phyloP scores from a whole-genome alignment of 1,140 invertebrate genomes.

The Phymorhynchus buccinoides region DNA sequence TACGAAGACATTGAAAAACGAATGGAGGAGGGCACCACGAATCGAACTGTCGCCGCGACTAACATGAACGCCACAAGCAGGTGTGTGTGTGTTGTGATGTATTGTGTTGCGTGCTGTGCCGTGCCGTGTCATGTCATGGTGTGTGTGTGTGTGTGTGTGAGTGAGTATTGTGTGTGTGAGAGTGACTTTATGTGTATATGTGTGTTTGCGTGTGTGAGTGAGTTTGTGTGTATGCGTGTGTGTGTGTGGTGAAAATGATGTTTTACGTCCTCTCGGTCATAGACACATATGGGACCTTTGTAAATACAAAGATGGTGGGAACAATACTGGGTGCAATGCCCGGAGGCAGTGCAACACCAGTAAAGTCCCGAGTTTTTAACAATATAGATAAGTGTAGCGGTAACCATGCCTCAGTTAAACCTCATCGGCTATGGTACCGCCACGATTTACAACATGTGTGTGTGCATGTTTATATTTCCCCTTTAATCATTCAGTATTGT shows the following conservation, averaged over 20 bases:
- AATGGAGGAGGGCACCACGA: slow-evolving; percentile 78
- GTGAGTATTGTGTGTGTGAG: not conserved
- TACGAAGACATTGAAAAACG: slow-evolving; percentile 77
- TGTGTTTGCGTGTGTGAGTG: not conserved
- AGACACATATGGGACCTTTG: too few relatives aligned
- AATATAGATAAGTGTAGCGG: too few relatives aligned
- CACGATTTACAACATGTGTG: too few relatives aligned
- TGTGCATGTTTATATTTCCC: not conserved
- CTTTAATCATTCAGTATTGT: not conserved
- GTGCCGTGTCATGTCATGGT: not conserved
- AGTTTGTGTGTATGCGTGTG: not conserved
- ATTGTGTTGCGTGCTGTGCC: too few relatives aligned
- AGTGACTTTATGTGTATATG: not conserved
- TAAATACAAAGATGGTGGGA: too few relatives aligned
- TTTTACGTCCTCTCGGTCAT: too few relatives aligned
- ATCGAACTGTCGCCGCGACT: slow-evolving; percentile 79
- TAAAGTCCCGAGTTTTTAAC: too few relatives aligned
- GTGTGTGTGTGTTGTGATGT: slow-evolving; percentile 41
- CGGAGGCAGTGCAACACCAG: too few relatives aligned
- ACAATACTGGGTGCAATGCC: too few relatives aligned
- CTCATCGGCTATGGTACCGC: too few relatives aligned
- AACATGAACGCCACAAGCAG: slow-evolving; percentile 81
- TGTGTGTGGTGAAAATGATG: too few relatives aligned
- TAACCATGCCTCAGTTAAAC: too few relatives aligned
- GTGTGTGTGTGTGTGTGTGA: not conserved